Evolutionary conservation across 2,888 invertebrate species (phyloP).

Genomic region (Mesochorus sp.): DNA sequence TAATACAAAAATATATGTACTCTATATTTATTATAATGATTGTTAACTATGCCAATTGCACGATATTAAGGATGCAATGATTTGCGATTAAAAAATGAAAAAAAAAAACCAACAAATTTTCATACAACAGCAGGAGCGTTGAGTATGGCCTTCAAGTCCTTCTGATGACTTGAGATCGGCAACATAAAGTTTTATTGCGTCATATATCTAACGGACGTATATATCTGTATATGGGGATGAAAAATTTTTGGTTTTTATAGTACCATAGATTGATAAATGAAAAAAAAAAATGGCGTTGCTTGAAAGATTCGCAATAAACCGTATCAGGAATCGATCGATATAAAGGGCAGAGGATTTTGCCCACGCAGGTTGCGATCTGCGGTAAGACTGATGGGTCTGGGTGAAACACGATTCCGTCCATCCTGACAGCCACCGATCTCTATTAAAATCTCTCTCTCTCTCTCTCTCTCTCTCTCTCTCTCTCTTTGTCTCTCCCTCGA

Average conservation of each 20-base stretch:
- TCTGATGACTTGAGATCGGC: neutral
- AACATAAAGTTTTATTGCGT: neutral
- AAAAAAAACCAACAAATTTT: neutral
- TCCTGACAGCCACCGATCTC: constrained; percentile 72
- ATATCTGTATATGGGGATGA: neutral
- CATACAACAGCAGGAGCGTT: neutral
- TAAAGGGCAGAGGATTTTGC: constrained; percentile 59
- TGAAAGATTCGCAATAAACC: neutral
- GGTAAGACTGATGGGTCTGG: constrained; percentile 73
- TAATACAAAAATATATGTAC: neutral
- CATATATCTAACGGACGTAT: neutral
- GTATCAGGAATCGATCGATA: constrained; percentile 58
- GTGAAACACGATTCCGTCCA: constrained; percentile 71
- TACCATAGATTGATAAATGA: neutral
- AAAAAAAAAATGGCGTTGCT: neutral
- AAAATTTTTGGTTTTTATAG: neutral
- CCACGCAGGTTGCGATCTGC: constrained; percentile 76
- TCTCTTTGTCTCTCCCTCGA: too few relatives aligned
- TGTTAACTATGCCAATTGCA: neutral
- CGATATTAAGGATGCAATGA: neutral
- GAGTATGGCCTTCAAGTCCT: neutral
- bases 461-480: constrained; percentile 51
- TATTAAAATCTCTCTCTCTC: constrained; percentile 68
- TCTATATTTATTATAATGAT: too few relatives aligned
- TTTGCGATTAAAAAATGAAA: neutral